These are phyloP conservation scores for Callyntrura sp. DNA, from an alignment of 2,888 invertebrate genomes.

Conservation along the genomic window DNA sequence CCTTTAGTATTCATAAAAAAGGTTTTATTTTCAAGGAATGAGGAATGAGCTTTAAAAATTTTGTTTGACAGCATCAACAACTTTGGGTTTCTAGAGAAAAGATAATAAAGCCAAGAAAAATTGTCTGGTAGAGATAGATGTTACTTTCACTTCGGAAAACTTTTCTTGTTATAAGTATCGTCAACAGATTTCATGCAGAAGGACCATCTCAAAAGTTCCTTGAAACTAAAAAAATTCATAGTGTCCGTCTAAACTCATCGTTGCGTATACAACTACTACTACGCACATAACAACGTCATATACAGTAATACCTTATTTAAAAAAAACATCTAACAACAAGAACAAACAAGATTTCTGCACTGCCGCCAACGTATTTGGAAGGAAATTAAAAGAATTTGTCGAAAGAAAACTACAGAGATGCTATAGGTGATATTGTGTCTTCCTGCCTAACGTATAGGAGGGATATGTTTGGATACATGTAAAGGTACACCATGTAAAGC, in stretches of 20 bases:
- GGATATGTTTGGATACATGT: too few species aligned
- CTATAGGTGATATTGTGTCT: too few species aligned
- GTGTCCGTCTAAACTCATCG: background rate
- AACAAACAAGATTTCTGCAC: background rate
- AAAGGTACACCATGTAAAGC: too few species aligned
- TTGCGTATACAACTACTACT: constrained; percentile 18
- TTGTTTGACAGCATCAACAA: background rate
- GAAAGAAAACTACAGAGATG: background rate
- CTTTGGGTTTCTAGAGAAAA: constrained; percentile 15
- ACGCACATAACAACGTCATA: background rate
- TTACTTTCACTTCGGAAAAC: constrained; percentile 18
- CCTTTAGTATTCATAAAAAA: background rate
- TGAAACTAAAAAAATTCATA: constrained; percentile 85
- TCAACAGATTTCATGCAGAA: constrained; percentile 86
- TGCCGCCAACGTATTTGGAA: background rate
- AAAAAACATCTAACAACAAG: background rate
- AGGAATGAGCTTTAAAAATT: constrained; percentile 78
- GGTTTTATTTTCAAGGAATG: constrained; percentile 62
- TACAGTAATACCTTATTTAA: too few species aligned
- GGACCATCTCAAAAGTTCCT: constrained; percentile 98
- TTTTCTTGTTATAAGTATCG: constrained; percentile 14
- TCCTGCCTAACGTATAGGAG: too few species aligned
- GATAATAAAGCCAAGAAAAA: constrained; percentile 45
- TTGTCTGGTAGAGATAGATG: background rate
- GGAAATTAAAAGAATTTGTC: background rate